Base-by-base conservation (phyloP, 2,113 vertebrate species). In the Sceloporus undulatus region DNA sequence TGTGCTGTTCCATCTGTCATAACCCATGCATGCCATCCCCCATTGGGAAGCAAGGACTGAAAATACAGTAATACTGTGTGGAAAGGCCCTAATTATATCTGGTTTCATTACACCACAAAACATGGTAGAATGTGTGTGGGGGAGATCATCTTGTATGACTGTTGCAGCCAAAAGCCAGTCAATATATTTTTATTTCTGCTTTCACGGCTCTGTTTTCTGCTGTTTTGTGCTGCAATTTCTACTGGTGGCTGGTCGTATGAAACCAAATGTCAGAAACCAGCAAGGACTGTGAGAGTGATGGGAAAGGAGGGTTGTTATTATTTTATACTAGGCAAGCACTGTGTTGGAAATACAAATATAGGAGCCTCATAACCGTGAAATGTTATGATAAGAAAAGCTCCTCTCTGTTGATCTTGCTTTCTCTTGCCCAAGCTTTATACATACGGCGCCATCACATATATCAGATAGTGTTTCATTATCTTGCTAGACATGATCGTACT, bases 381-480 rank as follows among this genome's bases (percentile, higher is more conserved):
- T 18, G 0, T 56, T 91, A 54, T 54, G 52, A 16, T 65, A 85
- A 81, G 79, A 80, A 85, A 87, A 68, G 2, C 14, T 76, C 56
- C 18, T 82, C 40, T 79, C 52, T 85, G 25, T 75, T 78, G 54
- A 25, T 83, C 54, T 81, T 80, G 25, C 74, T 92, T 88, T 75
- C 80, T 90, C 79, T 91, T 59, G 29, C 84, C 34, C 65, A 34
- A 91, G 87, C 1, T 5, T 91, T 92, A 92, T 80, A 79, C 78
- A 59, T 13, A 48, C 73, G 40, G 82, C 62, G 71, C 38, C 62
- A 34, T 86, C 85, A 91, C 77, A 40, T 85, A 65, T 71, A 93
- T 89, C 90, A 90, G 62, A 88, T 54, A 85, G 19, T n/a, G 65
- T 93, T 94, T 93, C 84, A 91, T 94, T 91, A 92, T 89, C 74